Evolutionary conservation across 1,140 invertebrate genomes (phyloP).

Genomic region (Drosophila gunungcola): DNA sequence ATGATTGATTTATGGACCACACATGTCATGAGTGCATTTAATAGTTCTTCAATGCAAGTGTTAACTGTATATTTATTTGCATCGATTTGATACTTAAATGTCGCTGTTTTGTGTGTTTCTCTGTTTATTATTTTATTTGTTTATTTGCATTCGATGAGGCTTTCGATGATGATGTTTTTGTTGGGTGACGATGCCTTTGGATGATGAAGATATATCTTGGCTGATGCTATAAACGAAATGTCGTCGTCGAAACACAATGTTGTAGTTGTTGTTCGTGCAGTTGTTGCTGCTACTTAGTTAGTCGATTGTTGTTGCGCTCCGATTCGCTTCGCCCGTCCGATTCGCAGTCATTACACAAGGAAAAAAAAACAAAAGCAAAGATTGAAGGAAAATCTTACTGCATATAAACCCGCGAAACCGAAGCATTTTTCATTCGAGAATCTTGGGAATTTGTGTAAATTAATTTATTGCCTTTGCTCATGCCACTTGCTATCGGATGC

Average conservation of each 20-base stretch:
- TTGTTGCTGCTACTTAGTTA: conserved; percentile 26
- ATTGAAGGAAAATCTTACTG: conserved; percentile 48
- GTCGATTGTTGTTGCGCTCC: conserved; percentile 57
- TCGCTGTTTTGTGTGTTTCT: conserved; percentile 29
- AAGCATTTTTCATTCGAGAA: conserved; percentile 57
- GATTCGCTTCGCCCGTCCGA: conserved; percentile 66
- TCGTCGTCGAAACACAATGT: conserved; percentile 52
- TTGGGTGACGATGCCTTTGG: conserved; percentile 1
- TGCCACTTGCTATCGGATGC: conserved; percentile 54
- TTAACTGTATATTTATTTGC: conserved; percentile 24
- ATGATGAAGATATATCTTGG: conserved; percentile 28
- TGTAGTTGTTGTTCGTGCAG: conserved; percentile 15
- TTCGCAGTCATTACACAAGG: conserved; percentile 39
- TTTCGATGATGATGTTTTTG: conserved; percentile 10
- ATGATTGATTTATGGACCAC: no score
- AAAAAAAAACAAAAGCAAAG: conserved; percentile 4
- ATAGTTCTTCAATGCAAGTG: neutral
- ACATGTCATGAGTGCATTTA: neutral
- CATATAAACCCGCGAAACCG: conserved; percentile 14
- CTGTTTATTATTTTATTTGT: conserved; percentile 35
- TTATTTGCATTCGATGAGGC: conserved; percentile 16
- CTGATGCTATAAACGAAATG: conserved; percentile 78
- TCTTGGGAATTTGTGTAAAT: conserved; percentile 72
- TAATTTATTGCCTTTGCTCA: conserved; percentile 72
- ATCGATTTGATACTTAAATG: conserved; percentile 28